Percentiles rank a stretch among this genome's conserved stretches.
These are phyloP conservation scores for Heterohyrax brucei DNA, from an alignment of 2,797 vertebrate species.

Conservation along the genomic window DNA sequence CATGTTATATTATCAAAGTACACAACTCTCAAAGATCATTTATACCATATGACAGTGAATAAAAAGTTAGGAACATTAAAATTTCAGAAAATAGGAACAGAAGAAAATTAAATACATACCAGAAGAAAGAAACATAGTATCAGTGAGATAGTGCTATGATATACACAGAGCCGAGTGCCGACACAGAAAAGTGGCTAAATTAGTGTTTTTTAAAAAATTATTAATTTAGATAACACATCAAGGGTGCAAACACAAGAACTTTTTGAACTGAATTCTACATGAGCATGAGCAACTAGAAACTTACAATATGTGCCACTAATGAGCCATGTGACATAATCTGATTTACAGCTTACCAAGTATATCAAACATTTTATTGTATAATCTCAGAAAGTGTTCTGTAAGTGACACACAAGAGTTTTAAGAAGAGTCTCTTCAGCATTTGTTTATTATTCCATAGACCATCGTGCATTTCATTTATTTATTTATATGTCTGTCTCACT, in stretches of 20 bases:
- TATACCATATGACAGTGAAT: not conserved
- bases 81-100: conserved; percentile 32
- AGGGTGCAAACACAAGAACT: conserved; percentile 48
- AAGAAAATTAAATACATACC: not conserved
- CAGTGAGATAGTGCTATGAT: not conserved
- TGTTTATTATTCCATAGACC: conserved; percentile 23
- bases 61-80: not conserved
- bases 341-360: not conserved
- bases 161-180: too few species aligned
- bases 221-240: not conserved
- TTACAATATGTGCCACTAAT: not conserved
- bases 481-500: conserved; percentile 21
- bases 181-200: not conserved
- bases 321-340: not conserved
- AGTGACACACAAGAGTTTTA: conserved; percentile 49
- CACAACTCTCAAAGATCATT: conserved; percentile 4
- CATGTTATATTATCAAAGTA: conserved; percentile 46
- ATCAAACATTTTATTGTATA: conserved; percentile 32
- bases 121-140: conserved; percentile 39
- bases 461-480: conserved; percentile 44
- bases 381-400: conserved; percentile 51
- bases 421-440: conserved; percentile 7
- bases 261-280: not conserved
- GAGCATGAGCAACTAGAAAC: conserved; percentile 31
- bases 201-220: conserved; percentile 51